Evolutionary conservation across 2,113 vertebrate species (phyloP), one percentile per base, ranked within the genome.

Genomic region (Dendrocopos noguchii): DNA sequence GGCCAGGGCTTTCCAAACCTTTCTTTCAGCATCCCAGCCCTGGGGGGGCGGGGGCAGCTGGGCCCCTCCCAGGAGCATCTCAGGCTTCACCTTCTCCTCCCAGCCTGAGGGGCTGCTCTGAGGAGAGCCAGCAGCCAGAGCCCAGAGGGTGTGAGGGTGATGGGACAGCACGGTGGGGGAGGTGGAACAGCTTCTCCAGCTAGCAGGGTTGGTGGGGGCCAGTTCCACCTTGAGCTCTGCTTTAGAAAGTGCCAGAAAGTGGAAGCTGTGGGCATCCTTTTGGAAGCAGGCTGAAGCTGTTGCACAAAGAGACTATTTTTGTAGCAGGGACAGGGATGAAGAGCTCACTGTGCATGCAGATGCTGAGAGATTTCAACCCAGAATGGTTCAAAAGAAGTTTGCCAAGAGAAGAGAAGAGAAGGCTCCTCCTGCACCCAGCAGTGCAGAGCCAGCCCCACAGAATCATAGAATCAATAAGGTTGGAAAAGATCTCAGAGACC

Each of bases 221-320:
- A 0, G 1, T 31, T 33, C 70, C 85, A 64, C 87, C 74, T 57
- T 59, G 70, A 10, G 44, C 33, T 1, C 47, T 7, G 44, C 50
- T 61, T 53, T 8, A 17, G 78, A 70, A 79, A 31, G 59, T 27
- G 74, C 88, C 70, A 84, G 91, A 73, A 84, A 1, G 36, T 21
- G 34, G 46, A 57, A 55, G 0, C 22, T 13, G 25, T 83, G 75
- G 84, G 3, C 42, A 66, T 36, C 17, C 1, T 34, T 70, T 55
- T 1, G 4, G 3, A 93, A 52, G 53, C 53, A 1, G 52, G 78
- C 88, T 95, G 88, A 15, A 92, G 63, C 2, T 1, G 1, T 57
- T 87, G 56, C 14, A 82, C 80, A 78, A 64, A 74, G 80, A 84
- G 79, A 9, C 79, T 95, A 95, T 96, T 97, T 95, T 84, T 76